Evolutionary conservation across 2,113 vertebrate species (phyloP).

Genomic region (Mionectes macconnelli): DNA sequence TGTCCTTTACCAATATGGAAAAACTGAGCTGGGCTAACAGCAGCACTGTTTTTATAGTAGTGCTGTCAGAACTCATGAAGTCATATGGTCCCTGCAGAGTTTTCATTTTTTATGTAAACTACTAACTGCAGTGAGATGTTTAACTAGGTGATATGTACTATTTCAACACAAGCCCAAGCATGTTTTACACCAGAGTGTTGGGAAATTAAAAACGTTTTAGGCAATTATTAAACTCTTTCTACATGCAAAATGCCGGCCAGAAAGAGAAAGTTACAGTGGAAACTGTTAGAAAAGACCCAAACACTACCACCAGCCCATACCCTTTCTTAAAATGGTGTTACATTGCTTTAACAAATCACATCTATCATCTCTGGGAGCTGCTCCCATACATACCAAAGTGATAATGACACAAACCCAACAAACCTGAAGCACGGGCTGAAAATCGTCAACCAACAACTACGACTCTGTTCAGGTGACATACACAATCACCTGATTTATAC

Average conservation of each 20-base stretch:
- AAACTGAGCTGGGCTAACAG: not conserved
- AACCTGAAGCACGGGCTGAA: not conserved
- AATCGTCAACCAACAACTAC: not conserved
- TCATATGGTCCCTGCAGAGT: not conserved
- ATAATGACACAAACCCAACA: not conserved
- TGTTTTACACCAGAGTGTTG: fast-evolving
- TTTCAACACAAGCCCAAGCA: not conserved
- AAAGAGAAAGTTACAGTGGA: not conserved
- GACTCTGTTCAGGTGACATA: not conserved
- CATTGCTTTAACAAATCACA: not conserved
- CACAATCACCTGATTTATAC: not conserved
- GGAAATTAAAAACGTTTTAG: not conserved
- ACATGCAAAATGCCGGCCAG: not conserved
- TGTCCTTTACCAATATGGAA: not conserved
- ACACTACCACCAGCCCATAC: not conserved
- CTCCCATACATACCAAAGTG: not conserved
- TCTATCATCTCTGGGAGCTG: not conserved
- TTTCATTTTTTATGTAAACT: not conserved
- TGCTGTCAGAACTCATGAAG: not conserved
- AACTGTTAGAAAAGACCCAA: not conserved
- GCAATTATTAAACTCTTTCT: not conserved
- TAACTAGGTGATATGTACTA: not conserved
- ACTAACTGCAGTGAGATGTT: not conserved
- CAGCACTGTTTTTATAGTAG: not conserved
- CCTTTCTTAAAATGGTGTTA: not conserved